Evolutionary conservation across 37 sponge, comb jelly and placozoan genomes (phyloP), one percentile per base, ranked within the genome.

Genomic region (Lycopodina hypogea): DNA sequence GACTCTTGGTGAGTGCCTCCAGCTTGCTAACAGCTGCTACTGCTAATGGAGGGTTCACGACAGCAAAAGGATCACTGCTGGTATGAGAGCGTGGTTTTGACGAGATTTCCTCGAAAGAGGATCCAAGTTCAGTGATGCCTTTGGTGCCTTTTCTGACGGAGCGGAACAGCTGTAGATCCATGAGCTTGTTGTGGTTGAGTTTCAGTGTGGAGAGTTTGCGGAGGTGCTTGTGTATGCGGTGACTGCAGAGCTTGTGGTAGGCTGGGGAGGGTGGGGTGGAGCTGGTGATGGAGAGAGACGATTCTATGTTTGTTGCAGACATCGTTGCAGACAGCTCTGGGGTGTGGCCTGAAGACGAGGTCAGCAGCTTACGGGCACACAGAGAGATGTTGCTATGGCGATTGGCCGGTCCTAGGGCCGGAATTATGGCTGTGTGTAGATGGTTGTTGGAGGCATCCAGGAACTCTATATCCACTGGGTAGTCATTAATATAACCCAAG

Each of bases 401-500:
- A 33, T 80, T 58, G 38, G 51, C 35, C 21, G 11, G 1, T 9
- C 39, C 29, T 2, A 42, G 60, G 7, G 76, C 24, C 11, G 76
- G 76, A 24, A 79, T 62, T 41, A 93, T 86, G 70, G 87, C 89
- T 22, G 82, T 63, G 22, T 60, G 56, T 18, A 91, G 79, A 22
- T 83, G 45, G 66, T 94, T 91, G 29, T 56, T 34, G 29, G 78
- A 79, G 7, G 75, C 92, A 65, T 95, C 90, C 9, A 95, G 71
- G 0, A 77, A 36, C 55, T 91, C 89, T 0, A 95, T 37, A 0
- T 85, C 77, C 6, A 77, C 24, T 6, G 96, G 96, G 60, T 66
- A 95, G 61, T 91, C 87, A 58, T 30, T 79, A 12, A 91, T 59
- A 34, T 42, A 21, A 8, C 96, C 96, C 28, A 95, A 78, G 15